These are phyloP conservation scores for Zygaena filipendulae DNA, from an alignment of 2,888 invertebrate genomes.

Conservation along the genomic window DNA sequence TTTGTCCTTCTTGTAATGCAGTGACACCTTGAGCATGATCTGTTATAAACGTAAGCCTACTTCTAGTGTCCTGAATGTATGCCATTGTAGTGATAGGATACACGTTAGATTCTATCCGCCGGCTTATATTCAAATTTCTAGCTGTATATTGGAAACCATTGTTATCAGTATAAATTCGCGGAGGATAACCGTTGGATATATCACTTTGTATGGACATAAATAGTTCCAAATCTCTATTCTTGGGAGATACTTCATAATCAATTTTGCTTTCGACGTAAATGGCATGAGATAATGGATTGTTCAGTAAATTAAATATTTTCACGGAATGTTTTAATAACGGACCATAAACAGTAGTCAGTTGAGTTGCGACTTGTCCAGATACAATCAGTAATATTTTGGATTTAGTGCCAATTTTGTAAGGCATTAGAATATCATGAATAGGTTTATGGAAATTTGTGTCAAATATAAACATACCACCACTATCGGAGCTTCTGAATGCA, in stretches of 20 bases:
- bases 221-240: conserved; percentile 88
- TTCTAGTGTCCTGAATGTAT: conserved; percentile 79
- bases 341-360: conserved; percentile 83
- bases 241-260: conserved; percentile 85
- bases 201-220: conserved; percentile 90
- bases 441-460: conserved; percentile 86
- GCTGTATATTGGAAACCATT: conserved; percentile 92
- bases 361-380: conserved; percentile 84
- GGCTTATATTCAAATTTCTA: conserved; percentile 78
- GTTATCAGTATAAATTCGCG: conserved; percentile 86
- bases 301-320: conserved; percentile 78
- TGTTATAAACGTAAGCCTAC: conserved; percentile 80
- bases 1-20: conserved; percentile 86
- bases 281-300: conserved; percentile 73
- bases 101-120: conserved; percentile 92
- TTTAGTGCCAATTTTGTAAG: conserved; percentile 70
- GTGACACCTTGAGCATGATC: conserved; percentile 93
- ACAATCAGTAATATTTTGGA: conserved; percentile 76
- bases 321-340: conserved; percentile 80
- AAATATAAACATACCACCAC: conserved; percentile 96
- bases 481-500: conserved; percentile 87
- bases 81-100: conserved; percentile 93
- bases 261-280: conserved; percentile 83
- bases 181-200: conserved; percentile 81
- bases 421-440: conserved; percentile 79